Evolutionary conservation across 2,888 invertebrate species (phyloP), one percentile per base, ranked within the genome.

Genomic region (Trypoxylon attenuatum): DNA sequence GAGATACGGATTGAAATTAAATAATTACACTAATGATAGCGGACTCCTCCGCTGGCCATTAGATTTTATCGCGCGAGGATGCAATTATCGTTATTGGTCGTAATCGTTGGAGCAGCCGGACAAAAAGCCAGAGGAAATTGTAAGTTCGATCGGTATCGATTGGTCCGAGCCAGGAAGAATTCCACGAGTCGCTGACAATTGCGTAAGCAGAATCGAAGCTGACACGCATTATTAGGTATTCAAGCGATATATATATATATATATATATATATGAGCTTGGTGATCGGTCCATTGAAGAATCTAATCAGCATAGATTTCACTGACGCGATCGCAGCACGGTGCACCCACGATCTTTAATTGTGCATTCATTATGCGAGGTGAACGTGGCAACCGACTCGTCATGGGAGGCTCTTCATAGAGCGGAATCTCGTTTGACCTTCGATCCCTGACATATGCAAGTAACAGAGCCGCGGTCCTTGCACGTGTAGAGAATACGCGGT

Each of bases 311-410:
- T 54, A 22, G 21, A 29, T 55, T 15, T 33, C 42, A 21, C 18
- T n/a, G 15, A 41, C 13, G 47, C n/a, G 18, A 43, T 43, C 21
- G 23, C 38, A n/a, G n/a, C 33, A 50, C 74, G 73, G 78, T 73
- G 80, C 69, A 69, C 19, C 72, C 71, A 62, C 73, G 76, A 83
- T 81, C 76, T 78, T 79, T 82, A 79, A 82, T 83, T 81, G 80
- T 72, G 66, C 77, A 76, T 81, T 79, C 75, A 81, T 81, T 82
- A 82, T 78, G 73, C 79, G 70, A 27, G 62, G n/a, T n/a, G n/a
- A 10, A n/a, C 69, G 68, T 69, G 70, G 45, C 46, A 46, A 73
- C 77, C 73, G 78, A 78, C 75, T 76, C 81, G 76, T 82, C 80
- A 80, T 79, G 78, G 71, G 59, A 67, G 69, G 77, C 33, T 13